Conservation (phyloP, 23 tunicate species). For the Styela plicata region DNA sequence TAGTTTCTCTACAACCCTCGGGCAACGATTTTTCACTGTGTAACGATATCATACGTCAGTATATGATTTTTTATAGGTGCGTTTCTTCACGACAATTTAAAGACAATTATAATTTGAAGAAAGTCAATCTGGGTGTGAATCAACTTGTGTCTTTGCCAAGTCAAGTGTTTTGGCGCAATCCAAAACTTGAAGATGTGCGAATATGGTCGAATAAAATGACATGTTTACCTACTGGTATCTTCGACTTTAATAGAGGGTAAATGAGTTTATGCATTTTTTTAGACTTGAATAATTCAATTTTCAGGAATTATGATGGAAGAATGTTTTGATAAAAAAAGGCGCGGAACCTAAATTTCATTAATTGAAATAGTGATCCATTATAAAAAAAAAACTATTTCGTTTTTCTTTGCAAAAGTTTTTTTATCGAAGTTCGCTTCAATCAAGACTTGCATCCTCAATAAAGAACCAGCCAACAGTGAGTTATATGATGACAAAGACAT, state of each 20-base stretch:
- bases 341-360: too few relatives aligned
- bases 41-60: neutral
- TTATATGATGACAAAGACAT: too few relatives aligned
- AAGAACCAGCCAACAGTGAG: too few relatives aligned
- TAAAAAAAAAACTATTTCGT: too few relatives aligned
- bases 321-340: too few relatives aligned
- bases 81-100: slow-evolving; percentile 14
- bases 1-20: neutral
- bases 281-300: too few relatives aligned
- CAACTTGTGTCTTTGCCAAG: neutral
- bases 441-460: too few relatives aligned
- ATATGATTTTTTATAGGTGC: slow-evolving; percentile 6
- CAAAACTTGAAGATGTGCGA: neutral
- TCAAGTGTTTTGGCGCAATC: neutral
- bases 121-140: neutral
- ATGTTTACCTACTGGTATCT: neutral
- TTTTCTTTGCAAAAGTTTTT: too few relatives aligned
- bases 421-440: too few relatives aligned
- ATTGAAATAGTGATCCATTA: too few relatives aligned
- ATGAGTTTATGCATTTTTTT: too few relatives aligned
- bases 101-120: neutral
- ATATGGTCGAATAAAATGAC: slow-evolving; percentile 20
- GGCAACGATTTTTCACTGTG: neutral
- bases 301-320: too few relatives aligned
- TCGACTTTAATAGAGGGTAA: slow-evolving; percentile 5